Percentiles rank a stretch among this genome's conserved stretches.
Evolutionary conservation across 2,797 vertebrate species (phyloP).

Genomic region (Borostomias antarcticus): DNA sequence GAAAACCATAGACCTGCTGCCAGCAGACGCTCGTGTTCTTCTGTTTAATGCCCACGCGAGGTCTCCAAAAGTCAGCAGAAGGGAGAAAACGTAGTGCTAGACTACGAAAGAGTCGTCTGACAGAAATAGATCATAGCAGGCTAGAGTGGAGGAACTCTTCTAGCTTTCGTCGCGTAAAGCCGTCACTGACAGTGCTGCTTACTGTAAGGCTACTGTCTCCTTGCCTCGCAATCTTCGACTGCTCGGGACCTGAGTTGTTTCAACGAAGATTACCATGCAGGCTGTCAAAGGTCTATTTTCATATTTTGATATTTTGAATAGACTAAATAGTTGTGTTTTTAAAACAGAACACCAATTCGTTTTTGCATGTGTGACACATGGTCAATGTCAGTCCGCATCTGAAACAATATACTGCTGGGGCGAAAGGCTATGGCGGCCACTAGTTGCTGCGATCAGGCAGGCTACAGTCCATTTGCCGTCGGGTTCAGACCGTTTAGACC

Average conservation of each 20-base stretch:
- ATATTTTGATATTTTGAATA: neutral
- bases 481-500: too few species aligned
- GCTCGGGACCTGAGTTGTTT: neutral
- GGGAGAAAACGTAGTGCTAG: neutral
- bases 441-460: too few species aligned
- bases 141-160: neutral
- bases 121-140: neutral
- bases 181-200: neutral
- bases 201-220: neutral
- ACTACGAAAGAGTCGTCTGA: neutral
- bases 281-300: conserved; percentile 56
- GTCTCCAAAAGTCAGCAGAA: neutral
- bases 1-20: too few species aligned
- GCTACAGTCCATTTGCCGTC: too few species aligned
- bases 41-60: neutral
- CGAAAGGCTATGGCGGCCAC: too few species aligned
- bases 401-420: too few species aligned
- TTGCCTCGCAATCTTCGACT: neutral
- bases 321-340: too few species aligned
- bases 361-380: too few species aligned
- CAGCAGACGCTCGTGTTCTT: too few species aligned
- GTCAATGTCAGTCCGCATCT: too few species aligned
- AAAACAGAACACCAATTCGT: too few species aligned
- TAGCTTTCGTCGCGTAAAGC: neutral
- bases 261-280: conserved; percentile 42